Base-by-base conservation (phyloP, 2,888 invertebrate genomes). In the Drosophila monieri region DNA sequence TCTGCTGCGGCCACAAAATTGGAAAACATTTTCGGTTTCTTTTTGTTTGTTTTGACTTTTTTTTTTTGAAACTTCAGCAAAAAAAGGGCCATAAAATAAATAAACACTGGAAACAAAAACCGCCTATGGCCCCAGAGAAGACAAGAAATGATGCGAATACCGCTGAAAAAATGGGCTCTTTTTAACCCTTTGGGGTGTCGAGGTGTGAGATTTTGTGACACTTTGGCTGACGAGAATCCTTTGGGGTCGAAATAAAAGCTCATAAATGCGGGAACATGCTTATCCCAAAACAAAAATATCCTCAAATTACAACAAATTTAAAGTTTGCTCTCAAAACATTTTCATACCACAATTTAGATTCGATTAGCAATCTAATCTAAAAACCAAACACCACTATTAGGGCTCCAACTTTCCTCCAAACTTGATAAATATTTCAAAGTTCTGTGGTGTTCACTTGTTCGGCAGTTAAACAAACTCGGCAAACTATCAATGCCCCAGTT, bases 21-120 rank as follows among this genome's bases (percentile, higher is more conserved):
- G 75, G 69, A 81, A 80, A 81, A 73, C 70, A 65, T 65, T 72
- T 73, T 77, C 30, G 60, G 37, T 47, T 54, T 47, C 15, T 48
- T 51, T 55, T 37, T 41, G 39, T 48, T 52, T 14, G 21, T 51
- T 43, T 46, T 10, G 57, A 25, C 35, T 18, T 60, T 44, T 53
- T 47, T 39, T 54, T 49, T 57, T 44, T 15, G 21, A 58, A 73
- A 35, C 49, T 68, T 52, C 56, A 46, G 68, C 51, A 56, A 55
- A 65, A 69, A 70, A 73, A 55, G 49, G 76, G 66, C 52, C 67
- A 44, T 59, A 59, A 66, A 76, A 70, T 76, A 85, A 81, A 85
- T 74, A 68, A 74, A 61, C 66, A 57, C 64, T 52, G 69, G 64
- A 62, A 64, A 72, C 39, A 47, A 69, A 61, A 69, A 70, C 30